These are phyloP conservation scores for Vespertilio murinus DNA, from an alignment of 2,797 vertebrate genomes.

Conservation along the genomic window DNA sequence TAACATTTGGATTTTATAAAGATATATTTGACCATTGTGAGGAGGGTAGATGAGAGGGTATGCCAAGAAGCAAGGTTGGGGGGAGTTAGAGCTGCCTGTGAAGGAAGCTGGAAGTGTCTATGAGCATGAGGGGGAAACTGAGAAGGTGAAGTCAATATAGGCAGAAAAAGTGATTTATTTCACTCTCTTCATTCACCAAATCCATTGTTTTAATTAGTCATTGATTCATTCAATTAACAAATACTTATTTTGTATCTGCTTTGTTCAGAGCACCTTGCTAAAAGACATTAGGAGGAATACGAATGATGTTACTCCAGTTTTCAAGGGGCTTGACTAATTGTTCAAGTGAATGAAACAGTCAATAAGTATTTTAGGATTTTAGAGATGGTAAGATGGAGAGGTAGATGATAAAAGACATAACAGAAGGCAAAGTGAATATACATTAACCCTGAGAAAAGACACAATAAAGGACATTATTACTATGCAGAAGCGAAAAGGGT, in stretches of 20 bases:
- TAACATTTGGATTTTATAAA: background rate
- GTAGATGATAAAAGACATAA: background rate
- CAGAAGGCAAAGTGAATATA: background rate
- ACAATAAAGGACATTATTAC: background rate
- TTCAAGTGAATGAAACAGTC: constrained; percentile 14
- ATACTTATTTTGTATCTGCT: constrained; percentile 31
- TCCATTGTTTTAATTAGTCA: constrained; percentile 40
- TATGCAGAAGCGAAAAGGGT: background rate
- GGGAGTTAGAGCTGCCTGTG: background rate
- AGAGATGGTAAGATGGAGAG: background rate
- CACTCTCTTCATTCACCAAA: background rate
- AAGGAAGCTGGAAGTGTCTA: background rate
- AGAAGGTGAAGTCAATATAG: background rate
- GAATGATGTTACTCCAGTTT: background rate
- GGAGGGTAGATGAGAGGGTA: background rate
- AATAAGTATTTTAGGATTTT: constrained; percentile 36
- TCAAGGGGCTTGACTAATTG: constrained; percentile 6
- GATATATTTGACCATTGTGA: background rate
- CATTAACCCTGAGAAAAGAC: background rate
- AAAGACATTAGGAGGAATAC: background rate
- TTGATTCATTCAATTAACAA: constrained; percentile 28
- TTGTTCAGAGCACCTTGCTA: background rate
- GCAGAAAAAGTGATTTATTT: constrained; percentile 36
- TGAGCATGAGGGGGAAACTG: background rate
- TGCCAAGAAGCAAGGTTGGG: background rate